Base-by-base conservation (phyloP, 2,113 vertebrate species). In the Crotalus helleri region DNA sequence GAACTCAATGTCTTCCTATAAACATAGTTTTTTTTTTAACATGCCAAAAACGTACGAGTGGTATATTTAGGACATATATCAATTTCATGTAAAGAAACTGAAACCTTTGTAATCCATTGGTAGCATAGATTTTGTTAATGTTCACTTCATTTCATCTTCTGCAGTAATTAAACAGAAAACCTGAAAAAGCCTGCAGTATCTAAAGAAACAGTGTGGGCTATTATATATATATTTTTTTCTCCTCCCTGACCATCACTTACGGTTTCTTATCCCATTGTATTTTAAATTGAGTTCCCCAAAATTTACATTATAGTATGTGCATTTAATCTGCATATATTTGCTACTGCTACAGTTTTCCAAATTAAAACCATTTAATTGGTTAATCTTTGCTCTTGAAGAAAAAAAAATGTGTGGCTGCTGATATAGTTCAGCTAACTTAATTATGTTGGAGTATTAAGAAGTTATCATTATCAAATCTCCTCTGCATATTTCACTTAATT, bases 71-170 rank as follows among this genome's bases (percentile, higher is more conserved):
- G 17, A 59, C 92, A 93, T 92, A 88, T 87, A 96, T 92, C 91
- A 94, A 95, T 92, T 88, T 88, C 49, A 93, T 92, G 90, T 95
- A 69, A 91, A 94, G 24, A 93, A 91, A 91, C 3, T 87, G 93
- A 85, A 95, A 89, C 81, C 95, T 64, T 12, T 26, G 87, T 91
- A 46, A 92, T 91, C 90, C 95, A 93, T 95, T 96, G 90, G 94
- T 26, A 91, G 54, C 15, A 55, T 23, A 69, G 92, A 69, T 95
- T 92, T 94, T 95, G 46, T 93, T 91, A 94, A 58, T 88, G 92
- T 61, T 95, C 94, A 91, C 92, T 33, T 92, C 91, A 95, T 94
- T 93, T 96, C 58, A 49, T 61, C 44, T 85, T 44, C 33, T 54
- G 4, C 29, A 91, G 17, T 21, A 55, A n/a, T 88, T 88, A 23